These are phyloP conservation scores for Channa maculata DNA, from an alignment of 2,113 vertebrate genomes.

Conservation along the genomic window DNA sequence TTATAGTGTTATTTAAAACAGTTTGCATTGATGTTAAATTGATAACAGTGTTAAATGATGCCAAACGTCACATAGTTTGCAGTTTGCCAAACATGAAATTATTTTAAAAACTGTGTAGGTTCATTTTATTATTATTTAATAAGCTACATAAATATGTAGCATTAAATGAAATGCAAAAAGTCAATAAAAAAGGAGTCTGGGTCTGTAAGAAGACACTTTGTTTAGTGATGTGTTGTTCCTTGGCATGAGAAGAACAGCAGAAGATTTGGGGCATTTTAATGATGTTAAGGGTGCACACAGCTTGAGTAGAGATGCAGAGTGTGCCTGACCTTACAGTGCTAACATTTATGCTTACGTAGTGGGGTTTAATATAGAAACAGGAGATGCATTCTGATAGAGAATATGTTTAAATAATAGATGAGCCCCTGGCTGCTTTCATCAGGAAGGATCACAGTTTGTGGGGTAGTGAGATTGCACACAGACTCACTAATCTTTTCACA, in stretches of 20 bases:
- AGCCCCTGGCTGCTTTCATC: constrained; percentile 80
- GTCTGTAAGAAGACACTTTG: too few relatives aligned
- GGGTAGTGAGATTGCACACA: constrained; percentile 59
- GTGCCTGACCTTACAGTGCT: constrained; percentile 58
- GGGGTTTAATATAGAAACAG: constrained; percentile 83
- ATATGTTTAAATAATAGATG: constrained; percentile 86
- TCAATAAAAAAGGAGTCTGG: too few relatives aligned
- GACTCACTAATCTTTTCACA: constrained; percentile 26
- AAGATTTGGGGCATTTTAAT: not conserved
- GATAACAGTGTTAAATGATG: too few relatives aligned
- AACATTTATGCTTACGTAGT: constrained; percentile 74
- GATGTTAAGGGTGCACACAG: constrained; percentile 5
- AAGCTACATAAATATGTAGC: too few relatives aligned
- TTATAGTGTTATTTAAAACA: too few relatives aligned
- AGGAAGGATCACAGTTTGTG: constrained; percentile 65
- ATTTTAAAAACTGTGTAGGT: too few relatives aligned
- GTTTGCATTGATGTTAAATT: too few relatives aligned
- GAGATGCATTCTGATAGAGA: constrained; percentile 80
- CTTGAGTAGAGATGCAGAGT: constrained; percentile 14
- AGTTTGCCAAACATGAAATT: too few relatives aligned
- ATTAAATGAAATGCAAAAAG: too few relatives aligned
- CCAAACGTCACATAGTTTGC: too few relatives aligned
- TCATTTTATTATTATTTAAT: too few relatives aligned
- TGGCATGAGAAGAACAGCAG: not conserved
- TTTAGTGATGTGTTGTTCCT: too few relatives aligned